Evolutionary conservation across 2,888 invertebrate species (phyloP).

Genomic region (Muschampia plurimacula): DNA sequence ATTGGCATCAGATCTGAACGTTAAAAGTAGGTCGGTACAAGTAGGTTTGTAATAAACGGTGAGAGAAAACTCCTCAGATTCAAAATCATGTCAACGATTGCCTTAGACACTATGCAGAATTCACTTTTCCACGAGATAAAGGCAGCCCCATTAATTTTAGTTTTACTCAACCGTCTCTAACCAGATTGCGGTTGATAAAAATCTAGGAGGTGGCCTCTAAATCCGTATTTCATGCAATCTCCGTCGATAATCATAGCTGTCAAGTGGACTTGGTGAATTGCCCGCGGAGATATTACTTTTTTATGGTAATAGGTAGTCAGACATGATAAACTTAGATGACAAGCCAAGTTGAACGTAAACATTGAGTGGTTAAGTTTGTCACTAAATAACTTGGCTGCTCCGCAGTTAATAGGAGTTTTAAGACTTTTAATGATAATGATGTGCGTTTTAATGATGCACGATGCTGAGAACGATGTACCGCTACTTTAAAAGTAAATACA

Average conservation of each 20-base stretch:
- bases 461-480: background rate
- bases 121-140: constrained; percentile 34
- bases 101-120: constrained; percentile 18
- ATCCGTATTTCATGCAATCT: constrained; percentile 35
- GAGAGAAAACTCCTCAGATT: constrained; percentile 8
- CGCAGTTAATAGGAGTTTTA: background rate
- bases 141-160: constrained; percentile 27
- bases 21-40: too few relatives aligned
- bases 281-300: constrained; percentile 14
- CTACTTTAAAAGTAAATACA: too few relatives aligned
- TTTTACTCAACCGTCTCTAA: background rate
- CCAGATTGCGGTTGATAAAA: constrained; percentile 31
- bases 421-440: background rate
- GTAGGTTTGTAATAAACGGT: background rate
- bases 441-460: background rate
- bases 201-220: constrained; percentile 17
- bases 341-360: background rate
- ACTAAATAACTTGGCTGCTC: background rate
- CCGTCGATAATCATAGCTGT: constrained; percentile 28
- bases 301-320: background rate
- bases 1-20: too few relatives aligned
- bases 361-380: background rate
- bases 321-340: background rate
- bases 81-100: constrained; percentile 27
- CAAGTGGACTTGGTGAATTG: constrained; percentile 13